These are phyloP conservation scores for Hydrozoanthus gracilis DNA, from an alignment of 92 coral and sea anemone species.

Conservation along the genomic window DNA sequence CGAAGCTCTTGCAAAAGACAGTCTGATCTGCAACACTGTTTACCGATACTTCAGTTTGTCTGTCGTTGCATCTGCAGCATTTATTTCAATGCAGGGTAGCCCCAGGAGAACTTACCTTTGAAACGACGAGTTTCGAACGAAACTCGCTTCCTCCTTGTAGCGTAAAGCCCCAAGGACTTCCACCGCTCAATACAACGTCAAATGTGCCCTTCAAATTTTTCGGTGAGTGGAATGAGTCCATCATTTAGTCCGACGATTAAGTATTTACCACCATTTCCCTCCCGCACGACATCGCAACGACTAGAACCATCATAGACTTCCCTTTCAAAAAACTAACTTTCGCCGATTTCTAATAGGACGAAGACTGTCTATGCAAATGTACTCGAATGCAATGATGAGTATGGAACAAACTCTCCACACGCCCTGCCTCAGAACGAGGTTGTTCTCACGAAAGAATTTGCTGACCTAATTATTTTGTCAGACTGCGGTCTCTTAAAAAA, in stretches of 20 bases:
- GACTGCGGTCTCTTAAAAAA: background rate
- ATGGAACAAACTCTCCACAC: constrained; percentile 59
- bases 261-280: constrained; percentile 3
- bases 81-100: background rate
- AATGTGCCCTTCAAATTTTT: constrained; percentile 60
- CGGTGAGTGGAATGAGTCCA: constrained; percentile 55
- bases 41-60: background rate
- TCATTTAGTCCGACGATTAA: constrained; percentile 39
- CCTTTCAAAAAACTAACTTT: constrained; percentile 69
- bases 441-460: constrained; percentile 32
- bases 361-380: constrained; percentile 78
- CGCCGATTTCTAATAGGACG: constrained; percentile 65
- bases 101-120: constrained; percentile 73
- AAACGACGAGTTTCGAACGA: constrained; percentile 77
- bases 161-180: constrained; percentile 99
- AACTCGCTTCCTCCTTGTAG: constrained; percentile 93
- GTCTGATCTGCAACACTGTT: background rate
- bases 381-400: constrained; percentile 49
- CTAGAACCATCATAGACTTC: constrained; percentile 36
- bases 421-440: constrained; percentile 87
- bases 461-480: background rate
- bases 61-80: background rate
- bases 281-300: constrained; percentile 57
- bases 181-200: constrained; percentile 87
- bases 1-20: constrained; percentile 21